Conservation (phyloP, 2,797 vertebrate genomes). For the Alca torda region DNA sequence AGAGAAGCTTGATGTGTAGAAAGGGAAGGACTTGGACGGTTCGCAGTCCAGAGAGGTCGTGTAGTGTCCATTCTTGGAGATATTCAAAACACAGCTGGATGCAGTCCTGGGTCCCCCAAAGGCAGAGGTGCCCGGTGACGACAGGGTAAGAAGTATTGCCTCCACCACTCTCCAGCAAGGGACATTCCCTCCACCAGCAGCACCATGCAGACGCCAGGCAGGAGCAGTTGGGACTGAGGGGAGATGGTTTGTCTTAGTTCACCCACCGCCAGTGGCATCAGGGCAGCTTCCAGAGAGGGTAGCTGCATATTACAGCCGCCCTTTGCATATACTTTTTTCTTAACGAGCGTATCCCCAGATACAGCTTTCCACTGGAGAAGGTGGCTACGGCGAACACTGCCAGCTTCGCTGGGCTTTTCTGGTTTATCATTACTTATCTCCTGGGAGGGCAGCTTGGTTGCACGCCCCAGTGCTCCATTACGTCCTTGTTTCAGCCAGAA, state of each 20-base stretch:
- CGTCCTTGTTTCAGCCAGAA: neutral
- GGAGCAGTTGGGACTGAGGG: neutral
- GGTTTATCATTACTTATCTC: constrained; percentile 29
- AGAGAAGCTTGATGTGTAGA: neutral
- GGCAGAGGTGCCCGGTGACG: neutral
- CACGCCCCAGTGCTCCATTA: neutral
- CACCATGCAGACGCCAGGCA: neutral
- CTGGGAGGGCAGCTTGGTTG: neutral
- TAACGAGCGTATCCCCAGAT: accelerated
- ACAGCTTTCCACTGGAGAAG: neutral
- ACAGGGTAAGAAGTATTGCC: neutral
- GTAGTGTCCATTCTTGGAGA: neutral
- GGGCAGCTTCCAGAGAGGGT: neutral
- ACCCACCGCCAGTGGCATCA: neutral
- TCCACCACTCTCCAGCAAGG: neutral
- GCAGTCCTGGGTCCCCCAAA: neutral
- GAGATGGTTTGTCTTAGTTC: neutral
- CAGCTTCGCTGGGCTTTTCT: neutral
- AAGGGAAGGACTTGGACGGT: neutral
- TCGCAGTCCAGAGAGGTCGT: neutral
- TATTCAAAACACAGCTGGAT: neutral
- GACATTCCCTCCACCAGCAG: neutral
- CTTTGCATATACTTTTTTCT: neutral
- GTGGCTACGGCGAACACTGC: neutral
- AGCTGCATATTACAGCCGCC: neutral